Evolutionary conservation across 2,888 invertebrate genomes (phyloP).

Genomic region (Hipparchia sbordonii): DNA sequence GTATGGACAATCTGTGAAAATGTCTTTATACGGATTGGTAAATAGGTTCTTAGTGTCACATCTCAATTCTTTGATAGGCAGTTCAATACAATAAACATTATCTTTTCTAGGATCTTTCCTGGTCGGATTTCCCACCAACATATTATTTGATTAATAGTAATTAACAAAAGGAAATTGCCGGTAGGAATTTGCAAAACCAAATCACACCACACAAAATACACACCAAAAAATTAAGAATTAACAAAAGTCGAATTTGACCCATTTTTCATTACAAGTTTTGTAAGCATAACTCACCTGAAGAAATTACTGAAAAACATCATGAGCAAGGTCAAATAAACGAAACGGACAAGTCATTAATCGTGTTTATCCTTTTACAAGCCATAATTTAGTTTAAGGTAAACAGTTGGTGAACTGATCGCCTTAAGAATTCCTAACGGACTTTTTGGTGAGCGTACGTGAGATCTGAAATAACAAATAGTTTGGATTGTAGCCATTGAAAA

Average conservation of each 20-base stretch:
- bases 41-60: too few relatives aligned
- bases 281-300: conserved; percentile 13
- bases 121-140: too few relatives aligned
- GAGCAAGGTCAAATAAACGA: conserved; percentile 30
- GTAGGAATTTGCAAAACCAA: too few relatives aligned
- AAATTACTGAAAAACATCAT: conserved; percentile 30
- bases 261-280: conserved; percentile 15
- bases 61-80: not conserved
- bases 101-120: too few relatives aligned
- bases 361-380: conserved; percentile 34
- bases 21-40: too few relatives aligned
- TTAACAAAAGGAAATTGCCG: too few relatives aligned
- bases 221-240: not conserved
- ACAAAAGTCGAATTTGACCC: not conserved
- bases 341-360: conserved; percentile 27
- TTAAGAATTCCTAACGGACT: conserved; percentile 43
- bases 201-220: not conserved
- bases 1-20: too few relatives aligned
- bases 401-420: conserved; percentile 40
- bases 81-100: too few relatives aligned
- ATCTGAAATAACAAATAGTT: conserved; percentile 73
- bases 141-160: too few relatives aligned
- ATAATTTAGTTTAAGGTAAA: conserved; percentile 47
- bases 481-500: conserved; percentile 75
- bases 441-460: conserved; percentile 56